phyloP scores from a whole-genome alignment of 2,797 vertebrate species.

The Sebastes variabilis region DNA sequence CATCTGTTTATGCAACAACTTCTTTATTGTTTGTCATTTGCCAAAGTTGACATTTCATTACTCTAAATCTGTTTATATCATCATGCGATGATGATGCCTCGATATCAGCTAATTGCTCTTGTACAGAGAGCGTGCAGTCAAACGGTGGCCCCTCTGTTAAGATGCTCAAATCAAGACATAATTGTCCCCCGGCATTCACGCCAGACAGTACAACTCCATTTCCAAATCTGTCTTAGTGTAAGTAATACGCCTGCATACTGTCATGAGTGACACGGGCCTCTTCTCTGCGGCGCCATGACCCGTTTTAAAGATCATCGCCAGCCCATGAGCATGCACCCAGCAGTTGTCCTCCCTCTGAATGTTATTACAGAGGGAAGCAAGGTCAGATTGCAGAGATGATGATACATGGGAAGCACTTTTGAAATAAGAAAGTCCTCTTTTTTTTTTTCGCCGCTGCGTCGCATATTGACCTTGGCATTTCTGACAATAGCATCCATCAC shows the following conservation, averaged over 20 bases:
- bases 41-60: slow-evolving; percentile 38
- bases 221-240: slow-evolving; percentile 78
- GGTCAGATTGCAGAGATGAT: slow-evolving; percentile 93
- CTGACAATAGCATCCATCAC: slow-evolving; percentile 98
- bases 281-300: slow-evolving; percentile 84
- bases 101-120: slow-evolving; percentile 51
- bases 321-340: slow-evolving; percentile 87
- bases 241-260: slow-evolving; percentile 80
- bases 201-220: slow-evolving; percentile 57
- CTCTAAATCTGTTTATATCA: slow-evolving; percentile 42
- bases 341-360: slow-evolving; percentile 89
- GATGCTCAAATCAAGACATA: slow-evolving; percentile 64
- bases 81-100: slow-evolving; percentile 28
- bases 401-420: slow-evolving; percentile 93
- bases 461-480: slow-evolving; percentile 96
- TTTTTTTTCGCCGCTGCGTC: slow-evolving; percentile 83
- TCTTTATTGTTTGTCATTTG: slow-evolving; percentile 46
- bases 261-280: slow-evolving; percentile 79
- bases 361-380: slow-evolving; percentile 94
- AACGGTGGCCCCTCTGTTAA: slow-evolving; percentile 35
- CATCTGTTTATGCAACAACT: slow-evolving; percentile 15
- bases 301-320: slow-evolving; percentile 86
- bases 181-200: slow-evolving; percentile 47
- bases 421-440: slow-evolving; percentile 88
- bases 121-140: slow-evolving; percentile 31